Percentiles rank a stretch among this genome's conserved stretches.
Conservation (phyloP, 2,797 vertebrate genomes). For the Sebastes minor region DNA sequence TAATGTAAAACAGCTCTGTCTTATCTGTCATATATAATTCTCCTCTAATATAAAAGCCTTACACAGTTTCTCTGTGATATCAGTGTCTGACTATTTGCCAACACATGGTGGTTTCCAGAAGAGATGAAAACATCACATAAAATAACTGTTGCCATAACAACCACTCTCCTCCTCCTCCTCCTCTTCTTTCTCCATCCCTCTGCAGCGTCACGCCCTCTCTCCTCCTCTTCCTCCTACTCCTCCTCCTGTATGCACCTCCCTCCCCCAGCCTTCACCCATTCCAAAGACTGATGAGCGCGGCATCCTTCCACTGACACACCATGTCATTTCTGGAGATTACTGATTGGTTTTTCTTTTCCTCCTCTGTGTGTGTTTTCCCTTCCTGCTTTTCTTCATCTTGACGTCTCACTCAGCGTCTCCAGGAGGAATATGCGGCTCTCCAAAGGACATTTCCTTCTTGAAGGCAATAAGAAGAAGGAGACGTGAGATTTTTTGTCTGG, state of each 20-base stretch:
- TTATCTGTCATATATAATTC: neutral
- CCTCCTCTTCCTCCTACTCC: slow-evolving; percentile 28
- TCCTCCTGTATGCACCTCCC: slow-evolving; percentile 29
- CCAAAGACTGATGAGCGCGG: slow-evolving; percentile 46
- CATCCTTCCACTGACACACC: slow-evolving; percentile 42
- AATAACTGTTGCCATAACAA: slow-evolving; percentile 69
- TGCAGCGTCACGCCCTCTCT: slow-evolving; percentile 65
- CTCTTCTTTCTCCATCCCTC: slow-evolving; percentile 34
- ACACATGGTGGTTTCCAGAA: slow-evolving; percentile 43
- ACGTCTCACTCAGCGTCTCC: neutral
- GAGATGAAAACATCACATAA: slow-evolving; percentile 18
- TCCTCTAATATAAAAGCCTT: neutral
- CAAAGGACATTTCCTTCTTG: neutral
- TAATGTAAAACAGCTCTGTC: neutral
- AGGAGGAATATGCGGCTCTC: slow-evolving; percentile 1
- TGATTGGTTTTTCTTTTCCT: neutral
- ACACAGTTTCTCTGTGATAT: neutral
- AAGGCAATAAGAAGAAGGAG: neutral
- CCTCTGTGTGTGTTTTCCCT: neutral
- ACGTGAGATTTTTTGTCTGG: neutral
- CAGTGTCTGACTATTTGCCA: neutral
- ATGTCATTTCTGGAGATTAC: slow-evolving; percentile 24
- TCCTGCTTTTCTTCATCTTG: neutral
- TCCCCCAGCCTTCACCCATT: slow-evolving; percentile 32
- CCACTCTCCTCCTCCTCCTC: slow-evolving; percentile 30